Conservation (phyloP, 2,113 vertebrate genomes). For the Andinoacara biseriatus region DNA sequence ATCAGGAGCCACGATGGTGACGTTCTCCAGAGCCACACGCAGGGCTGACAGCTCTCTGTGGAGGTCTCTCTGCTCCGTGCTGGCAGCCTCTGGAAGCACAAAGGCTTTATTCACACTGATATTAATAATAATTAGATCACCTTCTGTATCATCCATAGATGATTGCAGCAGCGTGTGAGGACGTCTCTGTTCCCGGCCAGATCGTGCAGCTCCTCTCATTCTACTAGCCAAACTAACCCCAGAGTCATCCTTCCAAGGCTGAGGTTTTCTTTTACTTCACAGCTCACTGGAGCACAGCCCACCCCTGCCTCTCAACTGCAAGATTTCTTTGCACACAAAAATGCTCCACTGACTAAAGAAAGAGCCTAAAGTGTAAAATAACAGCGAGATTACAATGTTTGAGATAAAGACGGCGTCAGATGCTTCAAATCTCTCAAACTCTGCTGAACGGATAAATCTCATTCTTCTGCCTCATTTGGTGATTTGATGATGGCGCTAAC, state of each 20-base stretch:
- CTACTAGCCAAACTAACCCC: background rate
- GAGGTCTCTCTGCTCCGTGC: slow-evolving; percentile 66
- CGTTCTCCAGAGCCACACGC: slow-evolving; percentile 80
- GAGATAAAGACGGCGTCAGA: background rate
- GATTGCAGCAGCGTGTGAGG: background rate
- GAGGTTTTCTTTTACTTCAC: too few relatives aligned
- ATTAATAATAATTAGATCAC: too few relatives aligned
- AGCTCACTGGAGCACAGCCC: background rate
- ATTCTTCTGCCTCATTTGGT: background rate
- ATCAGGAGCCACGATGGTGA: slow-evolving; percentile 70
- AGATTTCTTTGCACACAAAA: background rate
- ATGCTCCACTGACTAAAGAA: background rate
- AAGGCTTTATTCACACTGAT: background rate
- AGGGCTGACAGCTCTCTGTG: slow-evolving; percentile 83
- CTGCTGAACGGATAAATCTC: background rate
- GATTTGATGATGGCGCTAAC: background rate
- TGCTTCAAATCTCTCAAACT: background rate
- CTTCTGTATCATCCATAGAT: too few relatives aligned
- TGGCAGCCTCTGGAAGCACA: slow-evolving; percentile 71
- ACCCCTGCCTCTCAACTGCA: background rate
- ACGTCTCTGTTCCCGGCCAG: background rate
- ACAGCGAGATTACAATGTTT: background rate
- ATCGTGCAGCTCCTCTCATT: background rate
- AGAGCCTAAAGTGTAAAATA: background rate
- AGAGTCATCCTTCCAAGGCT: background rate